phyloP scores from a whole-genome alignment of 2,797 vertebrate species.

The Xyrichtys novacula region DNA sequence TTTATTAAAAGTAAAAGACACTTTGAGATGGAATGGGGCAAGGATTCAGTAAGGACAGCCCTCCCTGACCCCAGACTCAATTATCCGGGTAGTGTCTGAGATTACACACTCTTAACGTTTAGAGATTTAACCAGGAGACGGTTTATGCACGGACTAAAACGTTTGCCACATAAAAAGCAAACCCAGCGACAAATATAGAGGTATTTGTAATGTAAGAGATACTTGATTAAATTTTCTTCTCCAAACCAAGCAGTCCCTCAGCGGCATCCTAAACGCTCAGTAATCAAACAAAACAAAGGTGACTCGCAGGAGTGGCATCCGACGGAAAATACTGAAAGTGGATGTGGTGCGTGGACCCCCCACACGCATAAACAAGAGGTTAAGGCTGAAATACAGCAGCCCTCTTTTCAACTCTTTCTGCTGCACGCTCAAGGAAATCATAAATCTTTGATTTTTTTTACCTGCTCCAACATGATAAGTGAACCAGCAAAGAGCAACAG shows the following conservation, averaged over 20 bases:
- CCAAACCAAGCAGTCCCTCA: conserved; percentile 8
- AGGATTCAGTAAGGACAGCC: conserved; percentile 45
- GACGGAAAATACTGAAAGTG: conserved; percentile 45
- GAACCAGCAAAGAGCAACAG: conserved; percentile 34
- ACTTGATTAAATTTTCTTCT: conserved; percentile 40
- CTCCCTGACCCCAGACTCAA: conserved; percentile 47
- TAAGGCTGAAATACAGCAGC: conserved; percentile 44
- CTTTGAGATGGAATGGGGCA: conserved; percentile 44
- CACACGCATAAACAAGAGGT: conserved; percentile 52
- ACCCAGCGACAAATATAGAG: conserved; percentile 27
- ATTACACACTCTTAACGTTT: conserved; percentile 9
- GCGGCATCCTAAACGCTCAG: conserved; percentile 2
- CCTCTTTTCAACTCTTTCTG: conserved; percentile 22
- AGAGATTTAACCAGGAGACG: conserved; percentile 18
- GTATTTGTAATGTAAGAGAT: conserved; percentile 38
- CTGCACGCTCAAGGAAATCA: conserved; percentile 49
- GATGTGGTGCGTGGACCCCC: conserved; percentile 50
- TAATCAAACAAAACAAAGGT: conserved; percentile 24
- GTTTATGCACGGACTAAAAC: conserved; percentile 16
- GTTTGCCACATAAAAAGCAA: not conserved
- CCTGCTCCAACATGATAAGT: conserved; percentile 41
- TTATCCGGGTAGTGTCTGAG: conserved; percentile 32
- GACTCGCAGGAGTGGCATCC: conserved; percentile 7
- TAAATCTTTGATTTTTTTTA: conserved; percentile 53
- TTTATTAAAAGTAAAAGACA: conserved; percentile 76